Evolutionary conservation across 2,113 vertebrate genomes (phyloP), one percentile per base, ranked within the genome.

Genomic region (Empidonax traillii): DNA sequence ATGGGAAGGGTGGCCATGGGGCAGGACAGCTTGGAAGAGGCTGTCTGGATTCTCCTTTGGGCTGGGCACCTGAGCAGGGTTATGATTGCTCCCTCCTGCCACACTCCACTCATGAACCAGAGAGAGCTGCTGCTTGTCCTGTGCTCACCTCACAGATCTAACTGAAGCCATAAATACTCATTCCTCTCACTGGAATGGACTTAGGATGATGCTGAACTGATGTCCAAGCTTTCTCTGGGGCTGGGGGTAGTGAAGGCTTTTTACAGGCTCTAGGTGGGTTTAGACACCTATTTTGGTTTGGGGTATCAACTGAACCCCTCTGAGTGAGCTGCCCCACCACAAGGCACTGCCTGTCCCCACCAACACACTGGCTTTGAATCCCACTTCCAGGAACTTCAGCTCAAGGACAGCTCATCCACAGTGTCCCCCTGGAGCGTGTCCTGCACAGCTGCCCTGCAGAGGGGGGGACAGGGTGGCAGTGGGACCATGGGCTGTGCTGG

Each of bases 311-410:
- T 46, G 75, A 44, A 25, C 6, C 0, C 0, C 27, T 22, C 63
- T 7, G 51, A 17, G 61, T 0, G 1, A 72, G 39, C 25, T 2
- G 1, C 3, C 23, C 37, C 19, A 2, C 21, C 4, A 0, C 58
- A 20, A 27, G 31, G 58, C n/a, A 6, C 28, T 39, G 58, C 12
- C 46, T 59, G 52, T 8, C 53, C 33, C 43, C 49, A 35, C 25
- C 10, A 33, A 2, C 20, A 7, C 0, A 0, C 6, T 3, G 0
- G 39, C 6, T 28, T 31, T 63, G 47, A 44, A 28, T 14, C 33
- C 46, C 3, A 0, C 14, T 16, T 11, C 65, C 55, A 7, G 0
- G 3, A 17, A 8, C n/a, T 12, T 39, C 35, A 9, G 56, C 74
- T 51, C 4, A 1, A 43, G 41, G 58, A 41, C 28, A 49, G 52